Percentiles rank a stretch among this genome's conserved stretches.
Evolutionary conservation across 2,888 invertebrate genomes (phyloP).

Genomic region (Willowsia nigromaculata): DNA sequence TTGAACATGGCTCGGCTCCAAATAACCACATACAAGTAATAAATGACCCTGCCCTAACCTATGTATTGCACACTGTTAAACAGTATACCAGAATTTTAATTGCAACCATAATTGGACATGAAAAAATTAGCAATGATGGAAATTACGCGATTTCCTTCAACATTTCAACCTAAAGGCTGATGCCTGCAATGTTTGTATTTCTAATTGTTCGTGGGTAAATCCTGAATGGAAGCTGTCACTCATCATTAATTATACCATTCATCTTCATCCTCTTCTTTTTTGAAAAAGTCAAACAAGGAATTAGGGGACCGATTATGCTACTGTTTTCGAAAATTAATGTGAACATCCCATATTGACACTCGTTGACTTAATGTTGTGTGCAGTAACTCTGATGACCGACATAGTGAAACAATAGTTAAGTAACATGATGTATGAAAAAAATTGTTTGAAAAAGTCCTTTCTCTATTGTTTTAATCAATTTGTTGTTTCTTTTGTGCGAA

Average conservation of each 20-base stretch:
- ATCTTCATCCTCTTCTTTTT: neutral
- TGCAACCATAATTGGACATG: neutral
- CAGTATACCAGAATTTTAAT: too few relatives aligned
- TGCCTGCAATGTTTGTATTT: neutral
- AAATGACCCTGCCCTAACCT: too few relatives aligned
- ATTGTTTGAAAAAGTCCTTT: neutral
- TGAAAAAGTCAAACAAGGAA: neutral
- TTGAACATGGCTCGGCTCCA: too few relatives aligned
- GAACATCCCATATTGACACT: neutral
- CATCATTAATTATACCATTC: constrained; percentile 5
- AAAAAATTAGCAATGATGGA: neutral
- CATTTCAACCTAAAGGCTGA: neutral
- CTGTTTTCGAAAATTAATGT: neutral
- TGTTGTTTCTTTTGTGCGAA: neutral
- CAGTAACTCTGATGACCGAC: too few relatives aligned
- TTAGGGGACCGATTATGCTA: neutral
- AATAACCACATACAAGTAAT: too few relatives aligned
- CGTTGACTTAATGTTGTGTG: neutral
- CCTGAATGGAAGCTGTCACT: constrained; percentile 39
- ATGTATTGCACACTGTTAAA: too few relatives aligned
- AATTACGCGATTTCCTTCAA: constrained; percentile 44
- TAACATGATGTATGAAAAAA: too few relatives aligned
- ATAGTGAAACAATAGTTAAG: too few relatives aligned
- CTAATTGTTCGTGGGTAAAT: neutral
- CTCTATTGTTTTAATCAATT: constrained; percentile 3